phyloP scores from a whole-genome alignment of 2,888 invertebrate genomes.

The Sisyra nigra region DNA sequence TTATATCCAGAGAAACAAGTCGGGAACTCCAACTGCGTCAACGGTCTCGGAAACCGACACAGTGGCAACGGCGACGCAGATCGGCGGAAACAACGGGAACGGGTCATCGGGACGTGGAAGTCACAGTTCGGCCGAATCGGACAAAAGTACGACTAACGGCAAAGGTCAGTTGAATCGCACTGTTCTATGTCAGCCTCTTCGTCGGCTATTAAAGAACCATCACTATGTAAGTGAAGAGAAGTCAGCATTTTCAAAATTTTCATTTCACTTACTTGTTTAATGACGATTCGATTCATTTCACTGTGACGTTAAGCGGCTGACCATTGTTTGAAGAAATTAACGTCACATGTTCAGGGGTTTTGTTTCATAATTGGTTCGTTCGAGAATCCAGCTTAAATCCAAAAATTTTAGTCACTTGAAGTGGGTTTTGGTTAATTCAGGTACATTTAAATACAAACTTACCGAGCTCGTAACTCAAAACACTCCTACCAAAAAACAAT shows the following conservation, averaged over 20 bases:
- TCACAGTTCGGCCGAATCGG: conserved; percentile 25
- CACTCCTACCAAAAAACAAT: no score
- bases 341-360: no score
- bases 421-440: no score
- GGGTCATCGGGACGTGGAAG: conserved; percentile 35
- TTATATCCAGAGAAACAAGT: conserved; percentile 22
- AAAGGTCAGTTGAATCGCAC: conserved; percentile 6
- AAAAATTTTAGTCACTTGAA: neutral
- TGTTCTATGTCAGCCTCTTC: conserved; percentile 6
- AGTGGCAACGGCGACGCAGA: conserved; percentile 24
- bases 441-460: no score
- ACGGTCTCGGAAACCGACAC: conserved; percentile 24
- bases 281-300: no score
- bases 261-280: no score
- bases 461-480: no score
- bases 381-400: neutral
- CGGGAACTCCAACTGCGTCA: conserved; percentile 18
- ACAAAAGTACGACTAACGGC: conserved; percentile 9
- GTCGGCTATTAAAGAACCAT: conserved; percentile 3
- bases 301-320: no score
- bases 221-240: conserved; percentile 1
- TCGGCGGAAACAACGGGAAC: conserved; percentile 29
- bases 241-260: neutral
- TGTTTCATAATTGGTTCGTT: neutral
- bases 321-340: no score